These are phyloP conservation scores for Capricornis sumatraensis DNA, from an alignment of 2,113 vertebrate genomes.

Conservation along the genomic window DNA sequence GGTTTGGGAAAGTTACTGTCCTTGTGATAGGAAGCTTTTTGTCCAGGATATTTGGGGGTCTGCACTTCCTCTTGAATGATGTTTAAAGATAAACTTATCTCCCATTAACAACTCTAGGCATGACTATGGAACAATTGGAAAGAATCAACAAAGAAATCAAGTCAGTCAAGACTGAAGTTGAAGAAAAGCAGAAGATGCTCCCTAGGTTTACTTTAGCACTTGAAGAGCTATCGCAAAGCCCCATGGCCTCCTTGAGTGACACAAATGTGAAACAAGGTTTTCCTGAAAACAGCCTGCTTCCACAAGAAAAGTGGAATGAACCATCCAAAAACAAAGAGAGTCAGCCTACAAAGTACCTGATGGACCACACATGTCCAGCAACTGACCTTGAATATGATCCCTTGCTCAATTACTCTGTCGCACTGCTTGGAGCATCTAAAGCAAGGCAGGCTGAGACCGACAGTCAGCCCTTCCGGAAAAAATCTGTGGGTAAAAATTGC, in stretches of 20 bases:
- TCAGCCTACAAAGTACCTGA: slow-evolving; percentile 70
- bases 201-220: slow-evolving; percentile 62
- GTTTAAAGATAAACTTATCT: neutral
- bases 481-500: neutral
- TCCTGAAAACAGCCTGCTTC: neutral
- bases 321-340: neutral
- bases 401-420: slow-evolving; percentile 83
- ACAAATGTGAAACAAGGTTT: neutral
- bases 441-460: neutral
- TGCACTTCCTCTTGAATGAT: neutral
- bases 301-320: neutral
- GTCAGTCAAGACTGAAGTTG: slow-evolving; percentile 79
- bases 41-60: neutral
- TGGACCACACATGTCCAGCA: slow-evolving; percentile 78
- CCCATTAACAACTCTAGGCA: neutral
- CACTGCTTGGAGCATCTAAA: slow-evolving; percentile 20
- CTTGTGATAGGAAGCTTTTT: neutral
- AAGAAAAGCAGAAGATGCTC: slow-evolving; percentile 79
- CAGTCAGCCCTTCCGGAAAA: neutral
- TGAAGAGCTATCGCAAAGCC: neutral
- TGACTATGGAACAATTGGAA: slow-evolving; percentile 71
- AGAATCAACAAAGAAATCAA: slow-evolving; percentile 81
- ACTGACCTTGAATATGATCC: slow-evolving; percentile 84
- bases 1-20: neutral
- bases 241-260: neutral